Evolutionary conservation across 2,888 invertebrate genomes (phyloP), one percentile per base, ranked within the genome.

Genomic region (Pachydiplax longipennis): DNA sequence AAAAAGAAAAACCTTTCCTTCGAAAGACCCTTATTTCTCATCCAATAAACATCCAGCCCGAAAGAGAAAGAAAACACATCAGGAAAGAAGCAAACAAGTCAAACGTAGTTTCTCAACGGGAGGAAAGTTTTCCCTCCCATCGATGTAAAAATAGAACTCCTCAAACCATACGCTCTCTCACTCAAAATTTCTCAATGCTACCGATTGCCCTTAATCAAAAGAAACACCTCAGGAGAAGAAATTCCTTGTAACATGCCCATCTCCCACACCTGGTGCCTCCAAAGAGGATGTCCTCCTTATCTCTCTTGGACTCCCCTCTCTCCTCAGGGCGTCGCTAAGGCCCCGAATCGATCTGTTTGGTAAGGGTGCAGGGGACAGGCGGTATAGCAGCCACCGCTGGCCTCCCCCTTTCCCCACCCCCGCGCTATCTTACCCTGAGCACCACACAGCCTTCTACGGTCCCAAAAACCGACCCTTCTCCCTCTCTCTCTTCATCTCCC

Each of bases 281-380:
- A 3, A 25, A 48, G 10, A 31, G 31, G 25, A 73, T 25, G 73
- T 31, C 31, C 25, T 73, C 65, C 65, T 65, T 13, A n/a, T 65
- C 65, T 65, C 73, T 12, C 73, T 73, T 73, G n/a, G 58, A 37
- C 87, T 65, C 37, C 61, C 87, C 61, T 61, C 61, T 58, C 22
- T 18, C 53, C 58, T 37, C 83, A 58, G 58, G 83, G 58, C 83
- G 83, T 58, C 83, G 83, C 58, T 53, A 61, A 37, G 87, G 87
- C 58, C 35, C 87, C 35, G 87, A 87, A 87, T 87, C 87, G 87
- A 87, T 87, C 87, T 87, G 87, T 87, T 87, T 87, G 87, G 87
- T 87, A n/a, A 87, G 87, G 87, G 87, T 87, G 87, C 87, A 40
- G 87, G 87, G 87, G 87, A 87, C 87, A 87, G 87, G 83, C 58